Evolutionary conservation across 1,140 invertebrate genomes (phyloP).

Genomic region (Orius laevigatus): DNA sequence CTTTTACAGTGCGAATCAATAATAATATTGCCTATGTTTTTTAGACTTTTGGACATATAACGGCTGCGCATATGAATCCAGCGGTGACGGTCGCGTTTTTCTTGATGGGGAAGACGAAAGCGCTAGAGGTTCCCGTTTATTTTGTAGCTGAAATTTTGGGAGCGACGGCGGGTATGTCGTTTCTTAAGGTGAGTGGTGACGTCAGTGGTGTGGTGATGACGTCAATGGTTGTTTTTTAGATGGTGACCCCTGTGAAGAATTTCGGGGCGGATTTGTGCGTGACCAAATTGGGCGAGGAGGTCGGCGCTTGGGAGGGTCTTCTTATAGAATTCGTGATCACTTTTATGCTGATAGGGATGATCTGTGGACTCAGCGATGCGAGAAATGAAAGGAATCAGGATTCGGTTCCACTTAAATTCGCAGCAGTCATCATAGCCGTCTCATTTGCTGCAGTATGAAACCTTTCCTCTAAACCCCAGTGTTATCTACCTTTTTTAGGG

Average conservation of each 20-base stretch:
- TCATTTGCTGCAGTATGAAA: conserved; percentile 32
- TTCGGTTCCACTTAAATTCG: conserved; percentile 41
- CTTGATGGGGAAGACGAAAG: conserved; percentile 29
- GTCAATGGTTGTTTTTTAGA: neutral
- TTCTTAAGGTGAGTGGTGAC: conserved; percentile 22
- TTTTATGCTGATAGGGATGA: conserved; percentile 38
- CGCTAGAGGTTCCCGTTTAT: conserved; percentile 32
- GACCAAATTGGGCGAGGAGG: too few relatives aligned
- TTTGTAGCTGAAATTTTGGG: conserved; percentile 32
- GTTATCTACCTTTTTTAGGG: conserved; percentile 27
- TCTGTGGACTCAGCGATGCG: conserved; percentile 44
- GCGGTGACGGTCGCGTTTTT: conserved; percentile 33
- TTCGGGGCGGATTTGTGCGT: too few relatives aligned
- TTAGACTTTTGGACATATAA: conserved; percentile 26
- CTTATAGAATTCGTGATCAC: conserved; percentile 44
- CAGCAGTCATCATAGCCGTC: conserved; percentile 38
- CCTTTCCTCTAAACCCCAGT: neutral
- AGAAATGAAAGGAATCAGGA: conserved; percentile 37
- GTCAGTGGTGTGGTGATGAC: too few relatives aligned
- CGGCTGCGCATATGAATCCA: conserved; percentile 32
- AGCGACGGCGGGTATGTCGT: conserved; percentile 23
- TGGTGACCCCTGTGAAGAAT: neutral
- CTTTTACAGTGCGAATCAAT: too few relatives aligned
- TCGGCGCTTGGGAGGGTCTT: too few relatives aligned
- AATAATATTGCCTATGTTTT: conserved; percentile 14